A percentile compares a stretch with the other conserved stretches of the same genome.
phyloP scores from a whole-genome alignment of 1,140 invertebrate genomes.

The Caerostris extrusa region DNA sequence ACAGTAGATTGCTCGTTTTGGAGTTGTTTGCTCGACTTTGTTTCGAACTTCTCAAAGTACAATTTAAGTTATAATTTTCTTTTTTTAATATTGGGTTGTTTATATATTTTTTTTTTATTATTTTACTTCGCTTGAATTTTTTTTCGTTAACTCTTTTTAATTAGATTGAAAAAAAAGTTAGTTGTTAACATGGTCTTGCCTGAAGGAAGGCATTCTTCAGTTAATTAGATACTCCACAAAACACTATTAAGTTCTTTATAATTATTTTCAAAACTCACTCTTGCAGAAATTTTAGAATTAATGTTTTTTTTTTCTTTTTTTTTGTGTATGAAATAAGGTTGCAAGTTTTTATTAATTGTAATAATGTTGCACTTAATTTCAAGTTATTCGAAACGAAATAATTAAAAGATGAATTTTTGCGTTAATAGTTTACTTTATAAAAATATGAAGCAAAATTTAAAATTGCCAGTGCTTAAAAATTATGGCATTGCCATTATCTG shows the following conservation, averaged over 20 bases:
- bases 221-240: background rate
- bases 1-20: conserved; percentile 34
- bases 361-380: background rate
- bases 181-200: conserved; percentile 6
- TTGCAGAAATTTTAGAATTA: background rate
- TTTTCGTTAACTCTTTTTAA: background rate
- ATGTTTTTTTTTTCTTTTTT: too few species aligned
- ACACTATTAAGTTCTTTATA: background rate
- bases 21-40: conserved; percentile 53
- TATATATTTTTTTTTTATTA: background rate
- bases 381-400: too few species aligned
- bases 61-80: too few species aligned
- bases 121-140: background rate
- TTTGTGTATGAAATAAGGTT: background rate
- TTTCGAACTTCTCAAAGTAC: background rate
- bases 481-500: too few species aligned
- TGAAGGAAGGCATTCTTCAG: background rate
- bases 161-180: background rate
- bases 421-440: too few species aligned
- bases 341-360: background rate
- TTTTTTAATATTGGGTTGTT: background rate
- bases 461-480: too few species aligned
- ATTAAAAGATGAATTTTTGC: too few species aligned
- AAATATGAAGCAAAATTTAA: too few species aligned
- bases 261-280: background rate